These are phyloP conservation scores for Mya arenaria DNA, from an alignment of 1,140 invertebrate genomes.

Conservation along the genomic window DNA sequence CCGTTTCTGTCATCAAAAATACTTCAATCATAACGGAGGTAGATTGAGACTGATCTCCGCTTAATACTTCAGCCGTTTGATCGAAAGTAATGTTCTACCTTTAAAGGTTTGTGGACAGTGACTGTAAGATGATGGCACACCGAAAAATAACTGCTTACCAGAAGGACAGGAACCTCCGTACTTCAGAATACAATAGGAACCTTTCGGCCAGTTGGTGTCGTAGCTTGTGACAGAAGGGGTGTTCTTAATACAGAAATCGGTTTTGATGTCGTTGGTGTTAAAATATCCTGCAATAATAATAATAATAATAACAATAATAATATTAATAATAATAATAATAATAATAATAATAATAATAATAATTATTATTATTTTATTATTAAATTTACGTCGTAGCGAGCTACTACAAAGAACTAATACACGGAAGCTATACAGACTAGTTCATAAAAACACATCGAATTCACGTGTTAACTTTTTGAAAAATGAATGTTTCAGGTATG, in stretches of 20 bases:
- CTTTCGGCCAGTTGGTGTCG: not conserved
- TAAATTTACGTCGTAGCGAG: too few relatives aligned
- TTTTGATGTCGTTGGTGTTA: not conserved
- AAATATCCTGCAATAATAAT: not conserved
- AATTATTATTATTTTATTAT: too few relatives aligned
- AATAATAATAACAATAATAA: too few relatives aligned
- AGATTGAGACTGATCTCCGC: not conserved
- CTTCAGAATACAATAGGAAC: not conserved
- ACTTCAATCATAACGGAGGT: not conserved
- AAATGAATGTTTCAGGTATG: too few relatives aligned
- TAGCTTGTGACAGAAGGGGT: not conserved
- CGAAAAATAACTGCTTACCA: not conserved
- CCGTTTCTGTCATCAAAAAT: not conserved
- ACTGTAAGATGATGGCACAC: not conserved
- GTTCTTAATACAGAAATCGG: constrained; percentile 22
- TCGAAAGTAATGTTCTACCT: not conserved
- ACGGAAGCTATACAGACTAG: too few relatives aligned
- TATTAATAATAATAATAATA: too few relatives aligned
- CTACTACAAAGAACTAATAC: too few relatives aligned
- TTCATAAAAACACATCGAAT: too few relatives aligned
- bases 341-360: too few relatives aligned
- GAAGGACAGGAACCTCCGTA: not conserved
- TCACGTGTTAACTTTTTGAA: too few relatives aligned
- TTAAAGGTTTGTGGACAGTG: not conserved
- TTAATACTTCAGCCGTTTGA: not conserved